Evolutionary conservation across 2,113 vertebrate species (phyloP).

Genomic region (Dicerorhinus sumatrensis): DNA sequence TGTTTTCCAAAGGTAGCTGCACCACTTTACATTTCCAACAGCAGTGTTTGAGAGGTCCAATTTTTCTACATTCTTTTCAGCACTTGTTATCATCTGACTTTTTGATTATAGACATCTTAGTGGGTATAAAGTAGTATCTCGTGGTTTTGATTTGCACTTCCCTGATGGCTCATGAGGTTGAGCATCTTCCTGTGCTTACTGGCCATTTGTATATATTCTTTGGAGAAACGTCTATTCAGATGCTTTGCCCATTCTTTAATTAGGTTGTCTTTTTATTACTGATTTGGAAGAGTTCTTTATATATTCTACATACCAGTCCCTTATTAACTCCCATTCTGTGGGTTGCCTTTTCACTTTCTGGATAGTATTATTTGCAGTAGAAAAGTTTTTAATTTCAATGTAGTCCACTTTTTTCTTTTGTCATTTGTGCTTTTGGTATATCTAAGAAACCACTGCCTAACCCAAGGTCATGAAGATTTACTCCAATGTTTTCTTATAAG

Average conservation of each 20-base stretch:
- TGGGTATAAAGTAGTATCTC: background rate
- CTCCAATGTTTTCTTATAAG: background rate
- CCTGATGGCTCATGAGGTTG: background rate
- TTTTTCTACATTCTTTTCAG: background rate
- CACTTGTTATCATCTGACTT: background rate
- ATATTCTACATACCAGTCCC: background rate
- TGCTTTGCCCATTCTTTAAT: background rate
- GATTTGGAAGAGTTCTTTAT: background rate
- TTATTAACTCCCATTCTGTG: background rate
- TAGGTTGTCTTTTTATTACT: background rate
- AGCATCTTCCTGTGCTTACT: background rate
- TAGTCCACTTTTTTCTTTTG: background rate
- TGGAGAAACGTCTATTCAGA: conserved; percentile 22
- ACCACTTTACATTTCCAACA: background rate
- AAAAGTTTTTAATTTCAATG: conserved; percentile 4
- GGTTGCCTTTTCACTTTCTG: background rate
- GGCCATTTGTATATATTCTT: background rate
- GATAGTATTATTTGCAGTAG: background rate
- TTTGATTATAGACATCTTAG: background rate
- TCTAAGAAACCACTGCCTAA: background rate
- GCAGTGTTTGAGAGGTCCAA: background rate
- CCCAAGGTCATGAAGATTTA: conserved; percentile 21
- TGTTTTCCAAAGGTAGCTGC: background rate
- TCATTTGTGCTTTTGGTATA: background rate
- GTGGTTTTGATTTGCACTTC: background rate